phyloP scores from a whole-genome alignment of 2,888 invertebrate species.

The Drosophila gaucha region DNA sequence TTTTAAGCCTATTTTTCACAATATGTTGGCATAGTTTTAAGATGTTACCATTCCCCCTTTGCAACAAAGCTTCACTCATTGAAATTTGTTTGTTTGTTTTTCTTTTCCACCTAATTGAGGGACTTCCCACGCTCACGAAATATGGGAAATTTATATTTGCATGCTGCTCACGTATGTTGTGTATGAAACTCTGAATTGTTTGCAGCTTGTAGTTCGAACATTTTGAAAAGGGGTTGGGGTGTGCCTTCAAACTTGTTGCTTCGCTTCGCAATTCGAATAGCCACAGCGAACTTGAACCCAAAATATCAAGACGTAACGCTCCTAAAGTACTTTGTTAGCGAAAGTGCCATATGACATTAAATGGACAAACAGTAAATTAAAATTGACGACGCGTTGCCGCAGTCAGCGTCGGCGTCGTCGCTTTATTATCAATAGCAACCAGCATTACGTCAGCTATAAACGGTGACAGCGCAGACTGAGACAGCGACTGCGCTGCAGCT shows the following conservation, averaged over 20 bases:
- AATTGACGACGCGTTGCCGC: constrained; percentile 30
- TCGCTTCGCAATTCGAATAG: constrained; percentile 3
- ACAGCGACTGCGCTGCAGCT: constrained; percentile 32
- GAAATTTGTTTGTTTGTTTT: constrained; percentile 8
- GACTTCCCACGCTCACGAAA: constrained; percentile 52
- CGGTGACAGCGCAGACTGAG: constrained; percentile 16
- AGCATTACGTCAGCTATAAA: constrained; percentile 48
- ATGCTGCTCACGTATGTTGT: constrained; percentile 42
- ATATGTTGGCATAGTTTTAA: constrained; percentile 22
- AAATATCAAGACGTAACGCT: constrained; percentile 12
- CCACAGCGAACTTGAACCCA: constrained; percentile 49
- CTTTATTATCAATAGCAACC: constrained; percentile 38
- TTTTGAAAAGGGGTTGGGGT: constrained; percentile 8
- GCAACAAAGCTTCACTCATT: constrained; percentile 4
- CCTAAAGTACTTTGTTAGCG: constrained; percentile 35
- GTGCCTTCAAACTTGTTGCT: constrained; percentile 26
- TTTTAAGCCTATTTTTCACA: constrained; percentile 14
- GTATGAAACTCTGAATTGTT: constrained; percentile 3
- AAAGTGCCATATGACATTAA: constrained; percentile 42
- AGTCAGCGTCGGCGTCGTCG: constrained; percentile 27
- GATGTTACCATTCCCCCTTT: constrained; percentile 20
- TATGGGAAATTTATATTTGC: constrained; percentile 40
- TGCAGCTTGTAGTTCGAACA: constrained; percentile 13
- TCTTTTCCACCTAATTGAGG: constrained; percentile 3
- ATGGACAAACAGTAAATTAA: constrained; percentile 33